These are phyloP conservation scores for Desoria tigrina DNA, from an alignment of 2,888 invertebrate species.

Conservation along the genomic window DNA sequence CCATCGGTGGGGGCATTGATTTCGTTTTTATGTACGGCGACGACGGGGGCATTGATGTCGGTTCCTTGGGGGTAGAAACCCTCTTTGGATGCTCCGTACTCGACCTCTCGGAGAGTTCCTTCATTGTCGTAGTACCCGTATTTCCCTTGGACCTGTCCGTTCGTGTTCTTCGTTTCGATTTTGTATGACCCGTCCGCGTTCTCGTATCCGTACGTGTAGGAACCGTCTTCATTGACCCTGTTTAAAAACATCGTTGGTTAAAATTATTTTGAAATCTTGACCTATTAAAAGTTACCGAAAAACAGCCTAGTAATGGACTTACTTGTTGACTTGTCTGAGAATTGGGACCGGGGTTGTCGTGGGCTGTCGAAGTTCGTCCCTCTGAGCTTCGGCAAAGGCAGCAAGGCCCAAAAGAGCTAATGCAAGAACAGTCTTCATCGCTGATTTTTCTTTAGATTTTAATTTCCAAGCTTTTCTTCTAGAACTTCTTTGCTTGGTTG, in stretches of 20 bases:
- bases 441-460: no score
- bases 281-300: background rate
- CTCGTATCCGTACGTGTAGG: slow-evolving; percentile 35
- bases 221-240: slow-evolving; percentile 78
- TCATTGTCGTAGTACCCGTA: slow-evolving; percentile 83
- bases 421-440: background rate
- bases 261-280: background rate
- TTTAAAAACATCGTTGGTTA: slow-evolving; percentile 5
- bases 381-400: slow-evolving; percentile 34
- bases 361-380: slow-evolving; percentile 16
- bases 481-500: no score
- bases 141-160: slow-evolving; percentile 82
- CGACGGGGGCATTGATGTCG: slow-evolving; percentile 66
- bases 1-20: slow-evolving; percentile 32
- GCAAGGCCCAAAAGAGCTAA: slow-evolving; percentile 29
- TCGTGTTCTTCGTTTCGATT: slow-evolving; percentile 81
- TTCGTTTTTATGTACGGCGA: slow-evolving; percentile 26
- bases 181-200: slow-evolving; percentile 68
- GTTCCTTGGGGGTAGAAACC: slow-evolving; percentile 84
- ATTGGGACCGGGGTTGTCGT: slow-evolving; percentile 74
- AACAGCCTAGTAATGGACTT: slow-evolving; percentile 15
- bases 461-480: no score
- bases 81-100: slow-evolving; percentile 78
- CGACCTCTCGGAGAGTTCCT: slow-evolving; percentile 77
- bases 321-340: slow-evolving; percentile 73